Conservation (phyloP, 2,888 invertebrate species). For the Drosophila anomelani region DNA sequence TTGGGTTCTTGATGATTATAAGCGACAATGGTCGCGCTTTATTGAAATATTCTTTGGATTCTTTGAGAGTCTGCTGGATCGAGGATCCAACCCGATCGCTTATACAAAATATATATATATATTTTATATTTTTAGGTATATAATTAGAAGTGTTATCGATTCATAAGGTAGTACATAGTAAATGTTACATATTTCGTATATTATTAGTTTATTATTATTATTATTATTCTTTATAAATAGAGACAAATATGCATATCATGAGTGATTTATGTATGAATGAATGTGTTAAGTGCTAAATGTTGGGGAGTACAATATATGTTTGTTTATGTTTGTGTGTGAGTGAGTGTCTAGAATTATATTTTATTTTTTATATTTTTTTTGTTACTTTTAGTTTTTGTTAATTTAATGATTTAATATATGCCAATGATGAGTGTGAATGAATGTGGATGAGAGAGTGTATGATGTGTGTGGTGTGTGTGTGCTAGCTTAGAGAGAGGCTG, state of each 20-base stretch:
- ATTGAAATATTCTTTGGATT: conserved; percentile 75
- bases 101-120: conserved; percentile 66
- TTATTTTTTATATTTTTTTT: conserved; percentile 46
- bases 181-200: conserved; percentile 62
- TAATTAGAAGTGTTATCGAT: conserved; percentile 68
- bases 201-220: conserved; percentile 49
- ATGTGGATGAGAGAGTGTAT: conserved; percentile 61
- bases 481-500: conserved; percentile 67
- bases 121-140: conserved; percentile 37
- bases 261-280: conserved; percentile 49
- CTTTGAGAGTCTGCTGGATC: conserved; percentile 73
- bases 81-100: conserved; percentile 42
- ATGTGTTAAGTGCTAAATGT: conserved; percentile 66
- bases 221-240: conserved; percentile 69
- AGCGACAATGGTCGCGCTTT: conserved; percentile 82
- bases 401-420: conserved; percentile 46
- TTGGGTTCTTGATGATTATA: conserved; percentile 78
- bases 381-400: conserved; percentile 26
- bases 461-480: conserved; percentile 50
- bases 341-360: conserved; percentile 44
- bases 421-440: conserved; percentile 70
- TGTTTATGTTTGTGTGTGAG: conserved; percentile 27
- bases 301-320: conserved; percentile 64
- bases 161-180: conserved; percentile 71
- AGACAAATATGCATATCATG: conserved; percentile 77